A percentile compares a stretch with the other conserved stretches of the same genome.
Evolutionary conservation across 2,888 invertebrate genomes (phyloP).

Genomic region (Julus scanicus): DNA sequence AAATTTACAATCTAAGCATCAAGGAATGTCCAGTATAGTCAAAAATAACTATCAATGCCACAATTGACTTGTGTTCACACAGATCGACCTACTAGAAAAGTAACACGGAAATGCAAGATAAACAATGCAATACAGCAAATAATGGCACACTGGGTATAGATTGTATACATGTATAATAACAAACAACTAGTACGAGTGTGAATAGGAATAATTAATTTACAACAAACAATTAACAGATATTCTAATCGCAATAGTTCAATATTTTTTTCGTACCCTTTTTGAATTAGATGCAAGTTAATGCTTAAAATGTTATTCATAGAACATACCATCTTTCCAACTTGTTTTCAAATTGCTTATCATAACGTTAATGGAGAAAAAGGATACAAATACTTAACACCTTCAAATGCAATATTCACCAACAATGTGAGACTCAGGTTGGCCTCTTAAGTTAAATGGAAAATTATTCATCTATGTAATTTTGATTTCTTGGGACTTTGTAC

Average conservation of each 20-base stretch:
- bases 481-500: no score
- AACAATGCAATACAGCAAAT: neutral
- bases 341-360: slow-evolving; percentile 6
- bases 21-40: neutral
- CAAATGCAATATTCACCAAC: neutral
- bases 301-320: slow-evolving; percentile 30
- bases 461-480: no score
- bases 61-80: neutral
- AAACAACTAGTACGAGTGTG: neutral
- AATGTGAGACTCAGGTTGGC: neutral
- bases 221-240: neutral
- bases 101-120: neutral
- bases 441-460: neutral
- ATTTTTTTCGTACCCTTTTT: neutral
- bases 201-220: neutral
- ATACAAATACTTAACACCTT: neutral
- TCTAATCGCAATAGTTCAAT: neutral
- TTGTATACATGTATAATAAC: neutral
- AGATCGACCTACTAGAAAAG: neutral
- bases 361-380: neutral
- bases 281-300: neutral
- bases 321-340: slow-evolving; percentile 36
- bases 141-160: neutral
- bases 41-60: neutral
- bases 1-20: slow-evolving; percentile 12